Evolutionary conservation across 37 sponge, comb jelly and placozoan genomes (phyloP), one percentile per base, ranked within the genome.

Genomic region (Diacarnus erythraeanus): DNA sequence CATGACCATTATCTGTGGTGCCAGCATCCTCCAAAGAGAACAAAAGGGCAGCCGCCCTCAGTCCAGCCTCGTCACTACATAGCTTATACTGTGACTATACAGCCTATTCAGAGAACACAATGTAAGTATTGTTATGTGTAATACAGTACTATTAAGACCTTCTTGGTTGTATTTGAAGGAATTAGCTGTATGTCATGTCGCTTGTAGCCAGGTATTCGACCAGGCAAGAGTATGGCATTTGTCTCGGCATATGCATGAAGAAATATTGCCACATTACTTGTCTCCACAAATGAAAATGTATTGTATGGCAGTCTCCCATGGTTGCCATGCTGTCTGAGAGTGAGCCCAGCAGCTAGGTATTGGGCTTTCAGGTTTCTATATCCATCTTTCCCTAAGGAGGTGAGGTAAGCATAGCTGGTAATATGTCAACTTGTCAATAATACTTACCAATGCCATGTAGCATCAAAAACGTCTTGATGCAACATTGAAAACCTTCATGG

Each of bases 121-220:
- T 9, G 37, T 12, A 5, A 68, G 10, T 5, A 68, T 15, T 3
- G 39, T 12, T 9, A 37, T 38, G 65, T 38, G n/a, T n/a, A n/a
- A n/a, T n/a, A n/a, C n/a, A n/a, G n/a, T n/a, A n/a, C n/a, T n/a
- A n/a, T n/a, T n/a, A n/a, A n/a, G 58, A 72, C 74, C 65, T 36
- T 60, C 74, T 83, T 89, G 2, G 79, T 73, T 0, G 59, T 59
- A 18, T 59, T 61, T 22, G 78, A 89, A 30, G 89, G 85, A 15
- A 89, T 80, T 0, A 89, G 63, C 42, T 84, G 39, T 0, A 89
- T 21, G 42, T 89, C 84, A 69, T 40, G 37, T 21, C 80, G 34
- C 37, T 74, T 77, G 77, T 84, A 84, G 42, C 85, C 90, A 43
- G 90, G 84, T 3, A 84, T 34, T 20, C 85, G 57, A 3, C 81